Evolutionary conservation across 2,888 invertebrate genomes (phyloP), one percentile per base, ranked within the genome.

Genomic region (Ligdia adustata): DNA sequence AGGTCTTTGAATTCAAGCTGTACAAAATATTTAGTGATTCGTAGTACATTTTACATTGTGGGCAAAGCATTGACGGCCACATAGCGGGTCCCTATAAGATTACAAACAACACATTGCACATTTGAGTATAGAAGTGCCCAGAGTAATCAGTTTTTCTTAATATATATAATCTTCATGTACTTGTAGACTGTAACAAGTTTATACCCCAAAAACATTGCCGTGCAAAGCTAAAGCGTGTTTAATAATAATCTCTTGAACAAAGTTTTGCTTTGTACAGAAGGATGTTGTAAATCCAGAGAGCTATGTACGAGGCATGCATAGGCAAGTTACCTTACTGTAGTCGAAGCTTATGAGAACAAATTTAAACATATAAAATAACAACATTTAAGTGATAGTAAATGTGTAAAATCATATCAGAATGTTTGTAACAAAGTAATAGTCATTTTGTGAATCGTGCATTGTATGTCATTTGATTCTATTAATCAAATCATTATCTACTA

Each of bases 1-100:
- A 89, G 89, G 77, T 78, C 69, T 84, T 86, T 85, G 73, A 87
- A 86, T 84, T 71, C 83, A 78, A 79, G 84, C 86, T 89, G 87
- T 89, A 88, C 83, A 89, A 85, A 86, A 74, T 79, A 81, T 78
- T 72, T 85, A 87, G 82, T 80, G 81, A 85, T 79, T 84, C 69
- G 84, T 88, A 89, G 89, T 85, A 82, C 83, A 86, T 83, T 88
- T 85, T 85, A 82, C 83, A 87, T 86, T 78, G 74, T 75, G 73
- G 79, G 80, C 75, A 81, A 80, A 69, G 78, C 67, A 70, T 80
- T 79, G 80, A 80, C 81, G 82, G 82, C 74, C 52, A 81, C 52
- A 81, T 84, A 83, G 79, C 74, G 76, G 81, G 80, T 71, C 76
- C 76, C 71, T 63, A 73, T 72, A 72, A 72, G 69, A 72, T 74